Percentiles rank a stretch among this genome's conserved stretches.
Evolutionary conservation across 1,140 invertebrate genomes (phyloP).

Genomic region (Triops cancriformis): DNA sequence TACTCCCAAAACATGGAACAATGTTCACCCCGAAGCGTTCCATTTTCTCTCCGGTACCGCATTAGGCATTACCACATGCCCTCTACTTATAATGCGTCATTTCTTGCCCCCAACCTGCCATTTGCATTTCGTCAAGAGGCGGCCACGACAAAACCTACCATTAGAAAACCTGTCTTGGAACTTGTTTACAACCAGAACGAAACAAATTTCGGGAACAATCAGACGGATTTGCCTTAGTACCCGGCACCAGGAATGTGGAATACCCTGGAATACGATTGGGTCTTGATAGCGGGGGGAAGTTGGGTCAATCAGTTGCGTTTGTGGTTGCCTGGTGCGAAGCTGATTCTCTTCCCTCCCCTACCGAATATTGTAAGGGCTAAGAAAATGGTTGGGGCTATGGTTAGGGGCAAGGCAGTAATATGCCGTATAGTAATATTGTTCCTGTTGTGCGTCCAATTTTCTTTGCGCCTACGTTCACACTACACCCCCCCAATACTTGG

Average conservation of each 20-base stretch:
- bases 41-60: too few relatives aligned
- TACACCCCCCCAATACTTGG: neutral
- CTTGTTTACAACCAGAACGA: too few relatives aligned
- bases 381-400: neutral
- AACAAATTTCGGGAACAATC: too few relatives aligned
- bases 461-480: too few relatives aligned
- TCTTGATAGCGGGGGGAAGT: neutral
- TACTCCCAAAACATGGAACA: too few relatives aligned
- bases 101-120: neutral
- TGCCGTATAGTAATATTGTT: neutral
- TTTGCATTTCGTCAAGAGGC: neutral
- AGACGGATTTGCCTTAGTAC: too few relatives aligned
- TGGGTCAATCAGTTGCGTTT: neutral
- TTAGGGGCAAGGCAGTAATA: neutral
- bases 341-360: neutral
- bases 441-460: neutral
- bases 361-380: neutral
- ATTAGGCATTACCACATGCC: too few relatives aligned
- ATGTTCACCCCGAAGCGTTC: too few relatives aligned
- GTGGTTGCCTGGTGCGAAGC: slow-evolving; percentile 2
- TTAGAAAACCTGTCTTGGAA: neutral
- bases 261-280: too few relatives aligned
- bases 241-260: too few relatives aligned
- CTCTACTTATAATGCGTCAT: neutral
- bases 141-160: neutral